A percentile compares a stretch with the other conserved stretches of the same genome.
Conservation (phyloP, 2,888 invertebrate species). For the Ormyrus labotus region DNA sequence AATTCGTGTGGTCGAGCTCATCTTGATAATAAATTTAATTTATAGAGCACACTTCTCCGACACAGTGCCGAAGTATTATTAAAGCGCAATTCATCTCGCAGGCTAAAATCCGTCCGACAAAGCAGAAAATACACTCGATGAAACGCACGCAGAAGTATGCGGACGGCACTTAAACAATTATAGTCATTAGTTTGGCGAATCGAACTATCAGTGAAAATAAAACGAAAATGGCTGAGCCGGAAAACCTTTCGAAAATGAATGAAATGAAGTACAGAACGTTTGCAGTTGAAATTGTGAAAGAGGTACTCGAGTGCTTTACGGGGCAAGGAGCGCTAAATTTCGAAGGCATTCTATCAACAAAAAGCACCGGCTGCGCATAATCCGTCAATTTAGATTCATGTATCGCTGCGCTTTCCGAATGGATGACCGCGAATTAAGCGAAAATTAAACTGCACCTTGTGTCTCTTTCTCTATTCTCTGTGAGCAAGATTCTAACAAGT, state of each 20-base stretch:
- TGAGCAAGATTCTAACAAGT: too few relatives aligned
- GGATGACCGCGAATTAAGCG: too few relatives aligned
- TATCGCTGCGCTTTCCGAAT: neutral
- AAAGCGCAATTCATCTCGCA: too few relatives aligned
- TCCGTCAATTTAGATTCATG: constrained; percentile 17
- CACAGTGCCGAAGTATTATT: too few relatives aligned
- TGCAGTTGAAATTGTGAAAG: neutral
- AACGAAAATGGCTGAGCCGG: neutral
- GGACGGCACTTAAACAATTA: too few relatives aligned
- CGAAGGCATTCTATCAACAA: neutral
- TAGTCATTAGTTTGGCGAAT: neutral
- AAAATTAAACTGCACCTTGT: too few relatives aligned
- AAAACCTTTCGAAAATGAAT: neutral
- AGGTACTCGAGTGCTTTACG: neutral
- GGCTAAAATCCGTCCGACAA: too few relatives aligned
- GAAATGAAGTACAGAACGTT: neutral
- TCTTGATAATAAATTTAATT: too few relatives aligned
- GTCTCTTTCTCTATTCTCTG: too few relatives aligned
- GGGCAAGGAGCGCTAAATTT: neutral
- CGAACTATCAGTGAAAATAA: too few relatives aligned
- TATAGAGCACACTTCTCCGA: too few relatives aligned
- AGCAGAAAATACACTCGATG: neutral
- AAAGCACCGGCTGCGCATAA: constrained; percentile 11
- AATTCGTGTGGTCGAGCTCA: too few relatives aligned
- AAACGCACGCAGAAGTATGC: neutral